A percentile compares a stretch with the other conserved stretches of the same genome.
phyloP scores from a whole-genome alignment of 2,797 vertebrate species.

The Enteromius radiatus region DNA sequence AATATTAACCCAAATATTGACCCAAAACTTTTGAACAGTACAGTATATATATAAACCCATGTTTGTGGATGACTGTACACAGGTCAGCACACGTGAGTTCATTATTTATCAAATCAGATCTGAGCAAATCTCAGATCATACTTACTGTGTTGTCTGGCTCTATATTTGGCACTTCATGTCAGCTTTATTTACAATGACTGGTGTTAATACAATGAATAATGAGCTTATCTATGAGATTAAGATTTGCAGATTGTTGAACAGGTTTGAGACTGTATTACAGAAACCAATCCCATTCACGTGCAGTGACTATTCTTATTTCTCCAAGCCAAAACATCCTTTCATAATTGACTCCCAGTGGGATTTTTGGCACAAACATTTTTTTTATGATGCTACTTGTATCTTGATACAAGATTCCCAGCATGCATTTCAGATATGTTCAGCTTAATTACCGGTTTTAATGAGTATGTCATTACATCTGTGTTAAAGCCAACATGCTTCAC shows the following conservation, averaged over 20 bases:
- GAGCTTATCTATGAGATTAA: conserved; percentile 71
- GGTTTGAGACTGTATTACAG: conserved; percentile 26
- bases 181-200: conserved; percentile 59
- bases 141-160: conserved; percentile 53
- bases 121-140: conserved; percentile 41
- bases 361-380: background rate
- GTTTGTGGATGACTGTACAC: background rate
- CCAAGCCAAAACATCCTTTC: background rate
- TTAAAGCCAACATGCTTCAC: background rate
- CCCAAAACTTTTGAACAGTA: background rate
- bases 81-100: background rate
- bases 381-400: background rate
- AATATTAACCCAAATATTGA: background rate
- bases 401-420: conserved; percentile 7
- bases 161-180: conserved; percentile 65
- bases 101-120: conserved; percentile 17
- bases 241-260: conserved; percentile 56
- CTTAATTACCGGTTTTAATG: background rate
- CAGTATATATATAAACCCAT: background rate
- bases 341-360: background rate
- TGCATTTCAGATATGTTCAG: background rate
- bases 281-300: background rate
- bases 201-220: conserved; percentile 64
- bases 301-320: background rate
- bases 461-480: background rate